Percentiles rank a stretch among this genome's conserved stretches.
These are phyloP conservation scores for Glossophaga mutica DNA, from an alignment of 2,797 vertebrate species.

Conservation along the genomic window DNA sequence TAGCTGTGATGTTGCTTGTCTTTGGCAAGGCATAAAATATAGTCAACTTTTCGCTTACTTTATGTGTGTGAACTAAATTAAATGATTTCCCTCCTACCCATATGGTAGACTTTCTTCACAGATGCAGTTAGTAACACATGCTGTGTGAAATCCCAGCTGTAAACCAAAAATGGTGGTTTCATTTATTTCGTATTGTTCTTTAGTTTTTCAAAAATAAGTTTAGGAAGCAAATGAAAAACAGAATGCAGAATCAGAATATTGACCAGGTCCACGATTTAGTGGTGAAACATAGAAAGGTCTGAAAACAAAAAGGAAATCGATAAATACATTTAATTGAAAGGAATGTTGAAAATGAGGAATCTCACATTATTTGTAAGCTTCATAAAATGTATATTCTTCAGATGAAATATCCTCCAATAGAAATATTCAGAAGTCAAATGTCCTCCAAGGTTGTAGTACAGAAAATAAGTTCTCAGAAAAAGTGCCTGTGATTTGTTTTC, in stretches of 20 bases:
- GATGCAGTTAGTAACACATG: conserved; percentile 73
- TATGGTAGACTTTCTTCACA: conserved; percentile 77
- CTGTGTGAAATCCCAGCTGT: conserved; percentile 75
- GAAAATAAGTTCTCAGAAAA: background rate
- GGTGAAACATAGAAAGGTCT: background rate
- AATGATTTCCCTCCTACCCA: conserved; percentile 71
- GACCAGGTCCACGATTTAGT: background rate
- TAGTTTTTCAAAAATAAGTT: background rate
- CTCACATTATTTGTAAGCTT: background rate
- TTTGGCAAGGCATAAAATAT: conserved; percentile 67
- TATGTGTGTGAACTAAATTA: conserved; percentile 75
- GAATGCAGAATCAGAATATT: background rate
- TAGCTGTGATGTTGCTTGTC: background rate
- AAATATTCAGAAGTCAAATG: background rate
- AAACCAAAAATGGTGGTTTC: conserved; percentile 46
- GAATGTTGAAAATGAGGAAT: background rate
- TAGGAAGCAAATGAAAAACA: conserved; percentile 35
- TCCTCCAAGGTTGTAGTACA: background rate
- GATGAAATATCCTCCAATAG: background rate
- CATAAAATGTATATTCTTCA: background rate
- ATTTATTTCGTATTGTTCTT: conserved; percentile 59
- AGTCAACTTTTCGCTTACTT: conserved; percentile 74
- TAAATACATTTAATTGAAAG: background rate
- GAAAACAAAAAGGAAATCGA: background rate
- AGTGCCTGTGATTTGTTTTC: background rate